Percentiles rank a stretch among this genome's conserved stretches.
Conservation (phyloP, 2,797 vertebrate species). For the Catostomus latipinnis region DNA sequence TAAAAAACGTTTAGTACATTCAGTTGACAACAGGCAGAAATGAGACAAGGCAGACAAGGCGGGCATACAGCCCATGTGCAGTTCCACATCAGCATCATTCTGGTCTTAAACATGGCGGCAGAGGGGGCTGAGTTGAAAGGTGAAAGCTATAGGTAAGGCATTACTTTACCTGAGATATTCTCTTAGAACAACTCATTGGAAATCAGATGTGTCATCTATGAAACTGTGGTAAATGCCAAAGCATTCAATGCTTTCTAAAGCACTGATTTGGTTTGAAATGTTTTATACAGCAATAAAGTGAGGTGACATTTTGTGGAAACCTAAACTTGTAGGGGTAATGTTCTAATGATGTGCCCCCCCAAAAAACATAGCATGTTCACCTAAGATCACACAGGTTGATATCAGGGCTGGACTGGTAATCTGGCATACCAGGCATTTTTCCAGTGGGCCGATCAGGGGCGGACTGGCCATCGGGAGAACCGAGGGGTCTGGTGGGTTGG, state of each 20-base stretch:
- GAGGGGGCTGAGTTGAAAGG: constrained; percentile 66
- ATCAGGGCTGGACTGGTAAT: no score
- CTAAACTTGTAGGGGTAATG: not conserved
- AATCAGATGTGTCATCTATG: constrained; percentile 16
- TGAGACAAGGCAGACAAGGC: constrained; percentile 84
- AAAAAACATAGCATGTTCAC: no score
- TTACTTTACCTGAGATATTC: constrained; percentile 42
- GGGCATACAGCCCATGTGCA: constrained; percentile 77
- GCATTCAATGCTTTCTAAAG: constrained; percentile 3
- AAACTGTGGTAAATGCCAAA: constrained; percentile 7
- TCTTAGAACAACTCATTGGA: constrained; percentile 18
- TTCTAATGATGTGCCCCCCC: not conserved
- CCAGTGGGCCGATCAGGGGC: no score
- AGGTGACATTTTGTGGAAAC: not conserved
- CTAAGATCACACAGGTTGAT: no score
- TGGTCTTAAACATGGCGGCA: constrained; percentile 80
- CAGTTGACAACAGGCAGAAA: constrained; percentile 97
- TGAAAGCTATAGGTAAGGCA: constrained; percentile 47
- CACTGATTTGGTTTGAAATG: constrained; percentile 7
- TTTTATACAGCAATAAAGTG: not conserved
- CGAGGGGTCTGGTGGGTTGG: no score
- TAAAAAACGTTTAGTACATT: constrained; percentile 90
- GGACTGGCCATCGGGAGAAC: no score
- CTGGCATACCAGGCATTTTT: no score
- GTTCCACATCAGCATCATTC: constrained; percentile 80